Conservation (phyloP, 2,797 vertebrate genomes). For the Mormyrus proboscirostris region DNA sequence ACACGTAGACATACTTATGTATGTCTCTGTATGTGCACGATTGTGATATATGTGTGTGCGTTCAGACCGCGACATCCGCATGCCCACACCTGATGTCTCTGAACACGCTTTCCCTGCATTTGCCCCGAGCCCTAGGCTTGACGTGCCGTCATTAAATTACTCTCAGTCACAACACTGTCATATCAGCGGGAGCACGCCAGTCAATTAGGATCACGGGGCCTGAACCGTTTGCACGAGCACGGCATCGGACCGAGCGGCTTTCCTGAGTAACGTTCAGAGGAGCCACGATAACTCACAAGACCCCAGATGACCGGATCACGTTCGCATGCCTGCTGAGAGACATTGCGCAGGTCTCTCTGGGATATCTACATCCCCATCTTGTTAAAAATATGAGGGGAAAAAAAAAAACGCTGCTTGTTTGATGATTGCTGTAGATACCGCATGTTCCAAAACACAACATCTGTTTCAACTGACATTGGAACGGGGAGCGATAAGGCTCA, state of each 20-base stretch:
- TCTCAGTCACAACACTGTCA: slow-evolving; percentile 28
- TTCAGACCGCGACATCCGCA: slow-evolving; percentile 15
- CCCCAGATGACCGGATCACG: background rate
- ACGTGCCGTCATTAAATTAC: slow-evolving; percentile 45
- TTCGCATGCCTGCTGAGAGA: background rate
- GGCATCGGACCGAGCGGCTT: background rate
- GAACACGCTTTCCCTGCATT: slow-evolving; percentile 33
- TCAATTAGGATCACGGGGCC: slow-evolving; percentile 17
- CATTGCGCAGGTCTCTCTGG: background rate
- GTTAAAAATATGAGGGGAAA: background rate
- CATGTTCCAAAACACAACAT: slow-evolving; percentile 6
- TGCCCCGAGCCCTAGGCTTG: slow-evolving; percentile 25
- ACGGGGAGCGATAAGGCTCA: slow-evolving; percentile 13
- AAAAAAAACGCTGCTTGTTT: background rate
- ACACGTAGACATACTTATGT: too few species aligned
- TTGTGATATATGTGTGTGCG: slow-evolving; percentile 19
- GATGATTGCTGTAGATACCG: background rate
- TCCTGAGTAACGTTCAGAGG: background rate
- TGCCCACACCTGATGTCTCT: slow-evolving; percentile 24
- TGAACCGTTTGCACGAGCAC: background rate
- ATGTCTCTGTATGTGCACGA: background rate
- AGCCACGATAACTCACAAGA: background rate
- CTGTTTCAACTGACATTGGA: background rate
- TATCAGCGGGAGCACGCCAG: slow-evolving; percentile 21
- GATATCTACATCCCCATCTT: background rate